phyloP scores from a whole-genome alignment of 2,113 vertebrate species.

The Cebidichthys violaceus region DNA sequence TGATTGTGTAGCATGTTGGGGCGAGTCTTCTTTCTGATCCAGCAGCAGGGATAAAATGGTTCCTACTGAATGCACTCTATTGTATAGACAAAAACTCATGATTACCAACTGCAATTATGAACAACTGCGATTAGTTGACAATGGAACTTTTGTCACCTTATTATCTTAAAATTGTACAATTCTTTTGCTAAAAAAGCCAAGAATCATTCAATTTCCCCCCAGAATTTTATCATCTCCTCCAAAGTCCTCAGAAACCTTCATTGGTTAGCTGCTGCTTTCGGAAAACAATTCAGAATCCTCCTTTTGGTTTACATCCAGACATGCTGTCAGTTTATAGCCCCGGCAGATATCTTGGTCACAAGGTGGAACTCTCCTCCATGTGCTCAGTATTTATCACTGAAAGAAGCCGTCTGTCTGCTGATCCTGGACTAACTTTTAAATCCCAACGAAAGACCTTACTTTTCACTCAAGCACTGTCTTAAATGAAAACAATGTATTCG shows the following conservation, averaged over 20 bases:
- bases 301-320: neutral
- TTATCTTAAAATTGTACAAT: neutral
- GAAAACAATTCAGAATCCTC: neutral
- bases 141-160: neutral
- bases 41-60: constrained; percentile 1
- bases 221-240: neutral
- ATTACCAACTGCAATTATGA: neutral
- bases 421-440: neutral
- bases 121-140: neutral
- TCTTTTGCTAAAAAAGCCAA: neutral
- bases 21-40: neutral
- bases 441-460: neutral
- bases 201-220: neutral
- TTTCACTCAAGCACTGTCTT: neutral
- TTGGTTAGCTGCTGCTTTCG: no score
- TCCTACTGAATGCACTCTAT: neutral
- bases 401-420: neutral
- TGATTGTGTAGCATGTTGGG: constrained; percentile 14
- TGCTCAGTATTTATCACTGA: neutral
- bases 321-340: neutral
- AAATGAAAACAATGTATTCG: neutral
- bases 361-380: neutral
- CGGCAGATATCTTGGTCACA: neutral
- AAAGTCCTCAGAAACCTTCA: neutral
- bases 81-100: neutral